Base-by-base conservation (phyloP, 2,888 invertebrate genomes). In the Proisotoma minuta region DNA sequence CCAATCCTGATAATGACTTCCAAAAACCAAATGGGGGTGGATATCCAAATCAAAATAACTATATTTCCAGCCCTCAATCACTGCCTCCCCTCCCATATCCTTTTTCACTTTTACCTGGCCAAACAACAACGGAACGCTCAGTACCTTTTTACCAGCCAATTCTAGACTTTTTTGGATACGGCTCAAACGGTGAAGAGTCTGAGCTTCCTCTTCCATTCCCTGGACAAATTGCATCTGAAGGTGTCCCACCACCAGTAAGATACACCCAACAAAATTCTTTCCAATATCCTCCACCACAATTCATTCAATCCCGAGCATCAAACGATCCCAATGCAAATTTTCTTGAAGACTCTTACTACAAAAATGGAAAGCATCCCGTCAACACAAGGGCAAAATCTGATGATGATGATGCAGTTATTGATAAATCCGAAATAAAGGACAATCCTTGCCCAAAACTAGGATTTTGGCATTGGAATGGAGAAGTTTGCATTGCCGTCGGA, bases 401-500 rank as follows among this genome's bases (percentile, higher is more conserved):
- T n/a, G 59, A 56, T 15, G 34, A 18, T 12, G 29, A 51, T 52
- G 1, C 48, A 18, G 27, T n/a, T 18, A 22, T 23, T 4, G 29
- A 43, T 49, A 58, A 57, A 28, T 18, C 54, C 2, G 3, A 47
- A 29, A 63, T 59, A n/a, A 58, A 62, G 20, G 56, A 62, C n/a
- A 65, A 59, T 40, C 69, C 65, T 8, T 73, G 71, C 43, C 71
- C 71, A n/a, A 65, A 66, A 43, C 26, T 66, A 2, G 72, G 72
- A 2, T 58, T 65, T 23, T 73, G 73, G 73, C 62, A 63, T 54
- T 73, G 70, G 69, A 61, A 72, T 40, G 72, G 72, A 3, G 66
- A 68, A n/a, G 54, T 65, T 8, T 73, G 73, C 47, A 66, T 72
- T 23, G 72, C 72, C 1, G 59, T 67, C 26, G 72, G 72, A 1